phyloP scores from a whole-genome alignment of 2,888 invertebrate species.

The Platynereis dumerilii region DNA sequence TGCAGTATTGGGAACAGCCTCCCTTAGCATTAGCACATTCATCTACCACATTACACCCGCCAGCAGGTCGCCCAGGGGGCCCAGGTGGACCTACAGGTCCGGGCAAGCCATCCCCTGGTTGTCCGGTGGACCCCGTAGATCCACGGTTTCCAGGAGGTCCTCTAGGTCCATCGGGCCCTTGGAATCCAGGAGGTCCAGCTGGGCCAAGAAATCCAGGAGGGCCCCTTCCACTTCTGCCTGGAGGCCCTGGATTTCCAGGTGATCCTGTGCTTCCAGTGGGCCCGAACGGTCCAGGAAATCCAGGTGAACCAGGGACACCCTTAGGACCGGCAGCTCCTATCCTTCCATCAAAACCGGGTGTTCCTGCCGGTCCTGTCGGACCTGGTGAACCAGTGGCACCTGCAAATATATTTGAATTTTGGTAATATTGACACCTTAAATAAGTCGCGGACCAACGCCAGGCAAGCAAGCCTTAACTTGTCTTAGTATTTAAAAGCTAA shows the following conservation, averaged over 20 bases:
- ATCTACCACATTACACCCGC: conserved; percentile 8
- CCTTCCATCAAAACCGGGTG: conserved; percentile 5
- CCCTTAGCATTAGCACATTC: conserved; percentile 34
- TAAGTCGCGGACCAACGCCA: no score
- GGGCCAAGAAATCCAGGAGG: conserved; percentile 13
- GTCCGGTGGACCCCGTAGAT: not conserved
- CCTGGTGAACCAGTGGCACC: conserved; percentile 14
- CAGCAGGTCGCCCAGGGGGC: not conserved
- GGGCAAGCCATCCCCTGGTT: not conserved
- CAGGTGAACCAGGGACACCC: not conserved
- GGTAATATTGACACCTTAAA: no score
- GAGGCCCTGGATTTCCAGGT: no score
- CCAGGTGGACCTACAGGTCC: not conserved
- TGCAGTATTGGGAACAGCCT: conserved; percentile 34
- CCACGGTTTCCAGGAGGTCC: conserved; percentile 3
- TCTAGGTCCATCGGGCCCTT: conserved; percentile 10
- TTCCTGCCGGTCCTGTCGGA: conserved; percentile 4
- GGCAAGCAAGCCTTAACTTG: no score
- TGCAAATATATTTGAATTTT: not conserved
- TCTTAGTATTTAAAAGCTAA: no score
- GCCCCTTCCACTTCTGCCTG: no score
- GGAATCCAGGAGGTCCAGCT: conserved; percentile 2
- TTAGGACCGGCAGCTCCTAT: conserved; percentile 5
- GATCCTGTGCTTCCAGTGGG: conserved; percentile 4
- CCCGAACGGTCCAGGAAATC: conserved; percentile 1